These are phyloP conservation scores for Hypsibius dujardini DNA, from an alignment of 1,140 invertebrate species.

Conservation along the genomic window DNA sequence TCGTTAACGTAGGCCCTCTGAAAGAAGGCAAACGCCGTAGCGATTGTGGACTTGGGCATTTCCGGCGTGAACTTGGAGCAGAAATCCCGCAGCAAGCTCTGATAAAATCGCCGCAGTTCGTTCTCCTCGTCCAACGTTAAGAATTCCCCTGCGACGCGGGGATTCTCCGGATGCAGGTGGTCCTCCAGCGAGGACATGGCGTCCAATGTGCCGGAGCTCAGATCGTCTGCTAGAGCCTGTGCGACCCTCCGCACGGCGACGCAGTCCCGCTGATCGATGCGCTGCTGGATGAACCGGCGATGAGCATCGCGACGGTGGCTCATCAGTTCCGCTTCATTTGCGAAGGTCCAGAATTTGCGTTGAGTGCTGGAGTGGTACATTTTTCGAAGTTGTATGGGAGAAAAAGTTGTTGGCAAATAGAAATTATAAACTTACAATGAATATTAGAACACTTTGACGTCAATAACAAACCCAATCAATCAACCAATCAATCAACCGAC, in stretches of 20 bases:
- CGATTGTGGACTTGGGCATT: slow-evolving; percentile 71
- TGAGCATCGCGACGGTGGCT: slow-evolving; percentile 58
- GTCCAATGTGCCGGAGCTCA: too few relatives aligned
- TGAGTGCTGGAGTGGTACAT: slow-evolving; percentile 88
- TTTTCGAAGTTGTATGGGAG: neutral
- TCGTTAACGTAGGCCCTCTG: slow-evolving; percentile 90
- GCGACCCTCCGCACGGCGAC: slow-evolving; percentile 10
- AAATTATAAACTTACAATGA: neutral
- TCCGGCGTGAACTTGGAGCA: slow-evolving; percentile 76
- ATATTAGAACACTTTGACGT: too few relatives aligned
- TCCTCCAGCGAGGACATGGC: slow-evolving; percentile 37
- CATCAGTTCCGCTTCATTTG: slow-evolving; percentile 56
- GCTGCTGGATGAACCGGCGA: slow-evolving; percentile 48
- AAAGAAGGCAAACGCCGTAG: slow-evolving; percentile 76
- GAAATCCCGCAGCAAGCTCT: slow-evolving; percentile 71
- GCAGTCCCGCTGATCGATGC: slow-evolving; percentile 23
- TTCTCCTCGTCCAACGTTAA: slow-evolving; percentile 64
- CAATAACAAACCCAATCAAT: too few relatives aligned
- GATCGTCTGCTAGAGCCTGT: neutral
- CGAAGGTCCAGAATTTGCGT: slow-evolving; percentile 73
- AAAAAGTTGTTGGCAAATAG: neutral
- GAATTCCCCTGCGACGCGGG: slow-evolving; percentile 42
- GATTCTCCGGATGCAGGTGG: slow-evolving; percentile 40
- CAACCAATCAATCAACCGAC: too few relatives aligned
- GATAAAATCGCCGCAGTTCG: slow-evolving; percentile 58